phyloP scores from a whole-genome alignment of 2,888 invertebrate genomes.

The Diachrysia chrysitis region DNA sequence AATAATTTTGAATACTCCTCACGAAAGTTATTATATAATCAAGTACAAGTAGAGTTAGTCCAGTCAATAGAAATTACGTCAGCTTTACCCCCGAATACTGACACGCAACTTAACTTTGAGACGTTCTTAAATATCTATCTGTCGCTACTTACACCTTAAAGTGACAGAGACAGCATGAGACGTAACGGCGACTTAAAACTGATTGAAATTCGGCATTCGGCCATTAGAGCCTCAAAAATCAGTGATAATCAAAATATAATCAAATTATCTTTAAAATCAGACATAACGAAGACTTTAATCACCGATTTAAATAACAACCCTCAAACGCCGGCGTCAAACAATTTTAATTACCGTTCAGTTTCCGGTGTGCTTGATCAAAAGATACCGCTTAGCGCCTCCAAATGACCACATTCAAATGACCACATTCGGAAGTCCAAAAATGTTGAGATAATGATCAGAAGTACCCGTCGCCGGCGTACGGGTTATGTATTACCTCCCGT shows the following conservation, averaged over 20 bases:
- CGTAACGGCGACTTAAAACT: too few relatives aligned
- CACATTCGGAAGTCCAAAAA: slow-evolving; percentile 59
- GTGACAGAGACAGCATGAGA: too few relatives aligned
- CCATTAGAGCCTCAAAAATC: too few relatives aligned
- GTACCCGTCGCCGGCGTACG: slow-evolving; percentile 49
- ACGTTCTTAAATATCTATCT: too few relatives aligned
- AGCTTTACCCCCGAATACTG: too few relatives aligned
- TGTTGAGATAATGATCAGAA: slow-evolving; percentile 59
- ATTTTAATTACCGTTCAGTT: slow-evolving; percentile 53
- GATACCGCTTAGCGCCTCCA: slow-evolving; percentile 58
- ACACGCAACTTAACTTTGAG: too few relatives aligned
- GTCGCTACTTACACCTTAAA: too few relatives aligned
- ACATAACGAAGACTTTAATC: slow-evolving; percentile 11
- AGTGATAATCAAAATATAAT: neutral
- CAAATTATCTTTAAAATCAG: slow-evolving; percentile 2
- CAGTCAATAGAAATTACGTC: too few relatives aligned
- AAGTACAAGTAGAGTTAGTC: too few relatives aligned
- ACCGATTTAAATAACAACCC: slow-evolving; percentile 28
- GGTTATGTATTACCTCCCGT: slow-evolving; percentile 55
- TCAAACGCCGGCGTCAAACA: slow-evolving; percentile 37
- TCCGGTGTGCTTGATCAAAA: slow-evolving; percentile 59
- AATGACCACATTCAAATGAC: slow-evolving; percentile 48
- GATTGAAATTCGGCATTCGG: too few relatives aligned
- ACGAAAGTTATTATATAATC: too few relatives aligned
- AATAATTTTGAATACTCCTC: too few relatives aligned